These are phyloP conservation scores for Drosophila affinis DNA, from an alignment of 2,888 invertebrate species.

Conservation along the genomic window DNA sequence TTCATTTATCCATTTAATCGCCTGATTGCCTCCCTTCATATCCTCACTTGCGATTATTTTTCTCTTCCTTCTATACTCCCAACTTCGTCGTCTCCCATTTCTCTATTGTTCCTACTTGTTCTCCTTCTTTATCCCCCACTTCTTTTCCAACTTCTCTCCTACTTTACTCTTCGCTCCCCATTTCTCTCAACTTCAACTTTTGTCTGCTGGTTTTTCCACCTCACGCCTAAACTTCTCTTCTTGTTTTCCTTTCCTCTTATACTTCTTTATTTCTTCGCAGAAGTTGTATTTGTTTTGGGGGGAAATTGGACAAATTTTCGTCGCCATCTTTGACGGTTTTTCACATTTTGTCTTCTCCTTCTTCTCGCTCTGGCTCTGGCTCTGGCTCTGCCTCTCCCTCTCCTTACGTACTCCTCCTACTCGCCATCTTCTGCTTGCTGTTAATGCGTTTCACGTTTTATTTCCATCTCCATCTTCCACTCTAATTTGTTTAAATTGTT, in stretches of 20 bases:
- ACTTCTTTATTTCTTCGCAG: slow-evolving; percentile 8
- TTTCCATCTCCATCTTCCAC: slow-evolving; percentile 57
- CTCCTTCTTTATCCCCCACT: not conserved
- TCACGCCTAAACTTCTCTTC: no score
- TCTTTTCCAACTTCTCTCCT: not conserved
- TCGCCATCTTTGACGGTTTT: slow-evolving; percentile 74
- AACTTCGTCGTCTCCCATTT: not conserved
- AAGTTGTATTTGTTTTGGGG: slow-evolving; percentile 26
- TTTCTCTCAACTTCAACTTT: not conserved
- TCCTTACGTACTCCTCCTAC: not conserved
- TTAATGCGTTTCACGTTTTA: slow-evolving; percentile 63
- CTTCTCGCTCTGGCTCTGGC: slow-evolving; percentile 1
- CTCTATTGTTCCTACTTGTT: not conserved
- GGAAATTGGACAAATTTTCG: slow-evolving; percentile 79
- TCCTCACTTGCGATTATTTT: not conserved
- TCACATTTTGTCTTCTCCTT: slow-evolving; percentile 55
- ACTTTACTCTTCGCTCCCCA: not conserved
- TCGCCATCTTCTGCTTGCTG: slow-evolving; percentile 20
- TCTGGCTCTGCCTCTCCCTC: no score
- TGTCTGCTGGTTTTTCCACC: no score
- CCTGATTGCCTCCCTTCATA: not conserved
- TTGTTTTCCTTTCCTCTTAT: no score
- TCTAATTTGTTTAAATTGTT: slow-evolving; percentile 80
- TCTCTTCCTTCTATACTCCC: not conserved
- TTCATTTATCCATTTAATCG: not conserved